Base-by-base conservation (phyloP, 2,113 vertebrate species). In the Limanda limanda region DNA sequence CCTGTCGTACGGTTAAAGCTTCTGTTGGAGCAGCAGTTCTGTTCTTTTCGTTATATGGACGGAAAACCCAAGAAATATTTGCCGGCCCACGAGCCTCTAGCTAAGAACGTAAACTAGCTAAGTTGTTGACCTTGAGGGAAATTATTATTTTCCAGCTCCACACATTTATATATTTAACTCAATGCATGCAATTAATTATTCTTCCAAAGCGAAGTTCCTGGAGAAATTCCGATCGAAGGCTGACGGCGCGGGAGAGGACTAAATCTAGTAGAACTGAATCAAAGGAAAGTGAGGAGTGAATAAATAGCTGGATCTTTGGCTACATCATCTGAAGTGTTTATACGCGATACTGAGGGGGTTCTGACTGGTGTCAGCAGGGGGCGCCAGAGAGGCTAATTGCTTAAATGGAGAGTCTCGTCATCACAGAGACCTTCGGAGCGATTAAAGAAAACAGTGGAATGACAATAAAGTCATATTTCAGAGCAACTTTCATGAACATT, bases 351-450 rank as follows among this genome's bases (percentile, higher is more conserved):
- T 67, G 82, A 74, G 57, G 74, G 74, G 82, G 83, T 75, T 84
- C 86, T 84, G 80, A 87, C 83, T 67, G 72, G 85, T 79, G 83
- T 83, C 83, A 89, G 81, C 80, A 82, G 67, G 80, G 69, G 68
- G 75, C 76, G 63, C 78, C 24, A 23, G 70, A 84, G 79, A 88
- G 78, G 83, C 74, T 87, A 85, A 89, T 71, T 75, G 69, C 74
- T 90, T 78, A 82, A 88, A 86, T 83, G 71, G 77, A 85, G 74
- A 81, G 80, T 75, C 18, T 54, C 71, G 51, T 86, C 71, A 84
- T 88, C 80, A 88, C 27, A 42, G 63, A 74, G 84, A 87, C 82
- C 60, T 89, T 31, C 27, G 27, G 27, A 7, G 27, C 27, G 27
- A 31, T 31, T 1, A 7, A 6, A 31, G 5, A 7, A 31, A 31